phyloP scores from a whole-genome alignment of 2,888 invertebrate species.

The Dyspetes luteomarginatus region DNA sequence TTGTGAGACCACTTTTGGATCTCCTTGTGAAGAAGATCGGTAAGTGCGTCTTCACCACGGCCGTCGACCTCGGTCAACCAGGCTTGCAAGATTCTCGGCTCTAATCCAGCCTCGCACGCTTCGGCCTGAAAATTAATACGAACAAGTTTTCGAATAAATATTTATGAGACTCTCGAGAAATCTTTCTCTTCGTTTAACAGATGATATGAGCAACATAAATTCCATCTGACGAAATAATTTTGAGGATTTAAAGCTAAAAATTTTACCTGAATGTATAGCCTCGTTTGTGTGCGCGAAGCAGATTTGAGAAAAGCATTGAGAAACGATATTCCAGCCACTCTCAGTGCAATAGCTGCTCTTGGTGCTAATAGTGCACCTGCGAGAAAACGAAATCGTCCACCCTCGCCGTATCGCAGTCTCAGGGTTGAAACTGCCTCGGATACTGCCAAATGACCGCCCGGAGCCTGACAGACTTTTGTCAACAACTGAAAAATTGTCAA shows the following conservation, averaged over 20 bases:
- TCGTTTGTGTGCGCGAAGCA: constrained; percentile 89
- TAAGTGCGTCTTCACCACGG: constrained; percentile 76
- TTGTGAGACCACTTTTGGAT: constrained; percentile 91
- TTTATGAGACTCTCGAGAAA: background rate
- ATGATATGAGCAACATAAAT: no score
- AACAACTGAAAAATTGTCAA: constrained; percentile 87
- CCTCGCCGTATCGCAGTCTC: constrained; percentile 94
- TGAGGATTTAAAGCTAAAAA: background rate
- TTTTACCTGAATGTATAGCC: constrained; percentile 90
- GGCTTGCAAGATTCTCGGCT: constrained; percentile 79
- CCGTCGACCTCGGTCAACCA: constrained; percentile 79
- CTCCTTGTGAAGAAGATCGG: constrained; percentile 85
- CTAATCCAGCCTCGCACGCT: constrained; percentile 82
- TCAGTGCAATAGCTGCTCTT: constrained; percentile 87
- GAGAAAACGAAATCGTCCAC: constrained; percentile 95
- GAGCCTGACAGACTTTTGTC: constrained; percentile 91
- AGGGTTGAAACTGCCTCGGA: constrained; percentile 96
- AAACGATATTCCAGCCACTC: constrained; percentile 92
- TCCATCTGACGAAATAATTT: no score
- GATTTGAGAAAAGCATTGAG: constrained; percentile 93
- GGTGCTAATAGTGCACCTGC: constrained; percentile 94
- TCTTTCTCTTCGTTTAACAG: no score
- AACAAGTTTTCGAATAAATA: constrained; percentile 9
- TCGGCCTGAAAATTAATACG: constrained; percentile 76
- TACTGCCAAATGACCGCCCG: constrained; percentile 92